Conservation (phyloP, 2,113 vertebrate genomes). For the Cromileptes altivelis region DNA sequence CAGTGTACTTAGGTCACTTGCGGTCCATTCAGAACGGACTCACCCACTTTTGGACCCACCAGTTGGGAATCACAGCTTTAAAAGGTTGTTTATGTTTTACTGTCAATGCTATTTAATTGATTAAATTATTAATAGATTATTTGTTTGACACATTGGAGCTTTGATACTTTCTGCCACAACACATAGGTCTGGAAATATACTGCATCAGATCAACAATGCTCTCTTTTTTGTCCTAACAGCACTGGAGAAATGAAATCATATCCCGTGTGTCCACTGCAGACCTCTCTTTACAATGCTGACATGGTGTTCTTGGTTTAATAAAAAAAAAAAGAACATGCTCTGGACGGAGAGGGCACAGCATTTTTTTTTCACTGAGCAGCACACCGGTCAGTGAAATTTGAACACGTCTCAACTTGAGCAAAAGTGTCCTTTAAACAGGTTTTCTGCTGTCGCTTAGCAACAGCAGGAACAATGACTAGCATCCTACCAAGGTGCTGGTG, state of each 20-base stretch:
- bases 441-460: conserved; percentile 59
- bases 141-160: neutral
- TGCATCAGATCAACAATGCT: neutral
- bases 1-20: too few species aligned
- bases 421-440: conserved; percentile 22
- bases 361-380: conserved; percentile 11
- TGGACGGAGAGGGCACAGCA: neutral
- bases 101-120: neutral
- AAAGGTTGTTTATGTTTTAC: too few species aligned
- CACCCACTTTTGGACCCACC: too few species aligned
- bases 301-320: conserved; percentile 23
- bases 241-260: neutral
- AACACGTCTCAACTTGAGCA: conserved; percentile 51
- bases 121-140: neutral
- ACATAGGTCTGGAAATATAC: neutral
- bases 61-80: too few species aligned
- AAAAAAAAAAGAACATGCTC: neutral
- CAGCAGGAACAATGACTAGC: conserved; percentile 59
- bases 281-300: conserved; percentile 42
- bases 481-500: conserved; percentile 32
- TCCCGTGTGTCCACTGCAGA: conserved; percentile 11
- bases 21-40: too few species aligned
- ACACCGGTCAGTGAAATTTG: conserved; percentile 45
- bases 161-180: neutral
- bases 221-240: neutral